Base-by-base conservation (phyloP, 2,113 vertebrate genomes). In the Myrmecophaga tridactyla region DNA sequence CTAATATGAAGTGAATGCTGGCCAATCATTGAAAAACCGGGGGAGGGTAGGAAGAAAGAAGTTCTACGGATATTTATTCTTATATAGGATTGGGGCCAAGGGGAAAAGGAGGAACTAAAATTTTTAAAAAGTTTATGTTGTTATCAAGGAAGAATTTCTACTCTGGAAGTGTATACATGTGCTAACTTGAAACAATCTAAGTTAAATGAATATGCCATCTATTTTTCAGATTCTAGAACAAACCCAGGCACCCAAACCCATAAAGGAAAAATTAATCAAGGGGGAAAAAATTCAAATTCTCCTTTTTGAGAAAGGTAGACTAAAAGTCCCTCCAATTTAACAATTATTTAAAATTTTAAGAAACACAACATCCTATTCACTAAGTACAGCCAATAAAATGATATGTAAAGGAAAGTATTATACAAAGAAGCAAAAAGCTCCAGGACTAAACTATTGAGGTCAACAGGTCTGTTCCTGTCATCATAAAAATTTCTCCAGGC, bases 201-300 rank as follows among this genome's bases (percentile, higher is more conserved):
- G 60, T 56, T 56, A 84, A 89, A 92, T 51, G 29, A 65, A 31
- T 78, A 88, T n/a, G 20, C 14, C 43, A 76, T 18, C 21, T 18
- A 63, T 81, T 89, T 88, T 70, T 84, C 69, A 91, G 69, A 72
- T 53, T 73, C 53, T 72, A 92, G 46, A 46, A 90, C n/a, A 60
- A 86, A 85, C 34, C 9, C 51, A 86, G 73, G 43, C 9, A 76
- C 29, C 25, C 4, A 8, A 77, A 81, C 53, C 39, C 23, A 48
- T 81, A 89, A 86, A 29, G 27, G 34, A 82, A 72, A 89, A 89
- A 85, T 36, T 70, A 69, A 84, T 62, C 27, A 58, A 46, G 62
- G 23, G 11, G 25, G n/a, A 60, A 78, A 60, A 85, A 76, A 85
- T 5, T 65, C 18, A 94, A 17, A 90, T 36, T 70, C 14, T 85